A percentile compares a stretch with the other conserved stretches of the same genome.
phyloP scores from a whole-genome alignment of 2,888 invertebrate genomes.

The Xanthorhoe spadicearia region DNA sequence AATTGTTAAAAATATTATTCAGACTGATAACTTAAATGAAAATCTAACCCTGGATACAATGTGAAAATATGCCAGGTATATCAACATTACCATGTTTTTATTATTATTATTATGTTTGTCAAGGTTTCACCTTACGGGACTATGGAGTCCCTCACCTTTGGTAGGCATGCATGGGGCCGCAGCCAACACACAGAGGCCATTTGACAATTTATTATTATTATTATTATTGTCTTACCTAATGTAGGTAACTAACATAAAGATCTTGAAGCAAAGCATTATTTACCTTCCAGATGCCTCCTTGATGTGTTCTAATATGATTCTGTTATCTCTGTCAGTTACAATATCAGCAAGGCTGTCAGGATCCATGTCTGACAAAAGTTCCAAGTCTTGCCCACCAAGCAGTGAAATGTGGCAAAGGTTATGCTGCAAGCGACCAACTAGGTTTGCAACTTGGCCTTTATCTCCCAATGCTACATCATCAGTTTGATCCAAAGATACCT shows the following conservation, averaged over 20 bases:
- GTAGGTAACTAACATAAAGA: too few relatives aligned
- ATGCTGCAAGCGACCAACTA: conserved; percentile 91
- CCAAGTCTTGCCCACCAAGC: conserved; percentile 92
- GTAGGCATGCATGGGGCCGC: too few relatives aligned
- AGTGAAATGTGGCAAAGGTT: conserved; percentile 94
- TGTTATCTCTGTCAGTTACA: conserved; percentile 89
- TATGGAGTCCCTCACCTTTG: too few relatives aligned
- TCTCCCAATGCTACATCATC: conserved; percentile 82
- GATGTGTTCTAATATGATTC: conserved; percentile 90
- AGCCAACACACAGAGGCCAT: too few relatives aligned
- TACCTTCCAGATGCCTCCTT: conserved; percentile 93
- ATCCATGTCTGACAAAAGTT: conserved; percentile 94
- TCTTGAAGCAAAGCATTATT: conserved; percentile 12
- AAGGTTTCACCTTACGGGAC: too few relatives aligned
- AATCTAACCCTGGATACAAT: too few relatives aligned
- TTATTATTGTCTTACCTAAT: too few relatives aligned
- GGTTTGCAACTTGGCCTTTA: conserved; percentile 87
- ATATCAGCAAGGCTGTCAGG: conserved; percentile 94
- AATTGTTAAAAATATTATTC: background rate
- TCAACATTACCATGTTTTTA: too few relatives aligned
- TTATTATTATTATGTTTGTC: too few relatives aligned
- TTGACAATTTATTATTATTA: too few relatives aligned
- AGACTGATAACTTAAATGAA: too few relatives aligned
- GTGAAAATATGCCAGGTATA: too few relatives aligned
- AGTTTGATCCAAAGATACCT: conserved; percentile 85